Evolutionary conservation across 2,113 vertebrate species (phyloP).

Genomic region (Callospermophilus lateralis): DNA sequence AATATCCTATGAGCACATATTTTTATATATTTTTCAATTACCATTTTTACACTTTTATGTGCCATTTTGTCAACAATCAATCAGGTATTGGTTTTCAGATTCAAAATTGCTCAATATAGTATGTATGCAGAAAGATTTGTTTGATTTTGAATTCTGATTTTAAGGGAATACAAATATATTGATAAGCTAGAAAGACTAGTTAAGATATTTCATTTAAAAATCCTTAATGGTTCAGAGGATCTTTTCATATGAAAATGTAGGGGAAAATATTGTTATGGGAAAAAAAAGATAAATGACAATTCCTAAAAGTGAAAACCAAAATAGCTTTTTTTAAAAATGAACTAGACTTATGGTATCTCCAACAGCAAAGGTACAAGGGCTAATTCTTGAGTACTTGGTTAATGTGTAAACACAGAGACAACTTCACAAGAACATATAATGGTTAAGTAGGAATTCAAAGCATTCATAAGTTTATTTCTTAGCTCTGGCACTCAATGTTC

Average conservation of each 20-base stretch:
- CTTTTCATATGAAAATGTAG: slow-evolving; percentile 15
- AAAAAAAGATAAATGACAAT: neutral
- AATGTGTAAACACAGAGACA: slow-evolving; percentile 67
- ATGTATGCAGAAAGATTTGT: neutral
- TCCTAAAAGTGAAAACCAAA: slow-evolving; percentile 60
- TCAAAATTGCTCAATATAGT: neutral
- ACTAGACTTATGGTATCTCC: slow-evolving; percentile 6
- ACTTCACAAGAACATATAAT: neutral
- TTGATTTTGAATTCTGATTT: slow-evolving; percentile 30
- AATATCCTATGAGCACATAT: neutral
- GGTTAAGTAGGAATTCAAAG: slow-evolving; percentile 27
- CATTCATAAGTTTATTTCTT: slow-evolving; percentile 46
- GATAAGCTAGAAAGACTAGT: neutral
- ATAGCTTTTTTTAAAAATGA: neutral
- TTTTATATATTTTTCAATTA: slow-evolving; percentile 3
- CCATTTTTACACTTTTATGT: slow-evolving; percentile 32
- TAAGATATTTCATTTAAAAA: slow-evolving; percentile 28
- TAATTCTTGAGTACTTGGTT: slow-evolving; percentile 63
- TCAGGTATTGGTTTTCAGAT: neutral
- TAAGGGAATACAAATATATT: neutral
- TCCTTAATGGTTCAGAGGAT: slow-evolving; percentile 28
- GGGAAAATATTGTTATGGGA: neutral
- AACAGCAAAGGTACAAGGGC: slow-evolving; percentile 60
- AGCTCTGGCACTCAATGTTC: neutral
- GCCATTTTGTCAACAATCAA: slow-evolving; percentile 28